Conservation (phyloP, 2,113 vertebrate species). For the Aldabrachelys gigantea region DNA sequence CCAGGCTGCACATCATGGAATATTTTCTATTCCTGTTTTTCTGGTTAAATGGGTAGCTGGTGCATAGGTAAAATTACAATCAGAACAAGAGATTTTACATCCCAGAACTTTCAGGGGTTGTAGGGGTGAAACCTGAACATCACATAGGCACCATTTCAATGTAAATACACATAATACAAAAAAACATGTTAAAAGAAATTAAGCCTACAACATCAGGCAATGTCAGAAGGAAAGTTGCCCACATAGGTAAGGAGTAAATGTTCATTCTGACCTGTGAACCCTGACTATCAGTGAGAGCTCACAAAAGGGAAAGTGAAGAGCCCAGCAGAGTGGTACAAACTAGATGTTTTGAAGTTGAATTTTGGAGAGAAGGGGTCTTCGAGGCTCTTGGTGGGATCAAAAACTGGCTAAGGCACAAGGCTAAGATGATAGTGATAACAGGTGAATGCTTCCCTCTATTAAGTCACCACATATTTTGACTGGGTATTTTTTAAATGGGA, state of each 20-base stretch:
- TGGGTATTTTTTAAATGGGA: background rate
- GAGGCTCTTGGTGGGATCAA: fast-evolving
- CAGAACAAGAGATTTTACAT: background rate
- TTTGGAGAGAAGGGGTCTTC: background rate
- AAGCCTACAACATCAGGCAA: background rate
- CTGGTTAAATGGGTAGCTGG: background rate
- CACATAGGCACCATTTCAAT: background rate
- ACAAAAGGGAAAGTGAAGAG: background rate
- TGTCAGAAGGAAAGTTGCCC: background rate
- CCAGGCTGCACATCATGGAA: slow-evolving; percentile 35
- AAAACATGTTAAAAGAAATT: background rate
- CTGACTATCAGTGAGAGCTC: background rate
- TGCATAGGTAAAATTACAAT: background rate
- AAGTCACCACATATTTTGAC: background rate
- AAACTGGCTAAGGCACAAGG: background rate
- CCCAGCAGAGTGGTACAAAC: background rate
- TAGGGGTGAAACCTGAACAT: background rate
- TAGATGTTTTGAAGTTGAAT: background rate
- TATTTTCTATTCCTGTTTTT: slow-evolving; percentile 53
- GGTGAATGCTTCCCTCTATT: too few relatives aligned
- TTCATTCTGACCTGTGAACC: background rate
- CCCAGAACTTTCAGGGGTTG: background rate
- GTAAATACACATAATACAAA: background rate
- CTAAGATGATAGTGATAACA: fast-evolving
- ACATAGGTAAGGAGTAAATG: background rate